Conservation (phyloP, 2,797 vertebrate species). For the Anguilla obscura region DNA sequence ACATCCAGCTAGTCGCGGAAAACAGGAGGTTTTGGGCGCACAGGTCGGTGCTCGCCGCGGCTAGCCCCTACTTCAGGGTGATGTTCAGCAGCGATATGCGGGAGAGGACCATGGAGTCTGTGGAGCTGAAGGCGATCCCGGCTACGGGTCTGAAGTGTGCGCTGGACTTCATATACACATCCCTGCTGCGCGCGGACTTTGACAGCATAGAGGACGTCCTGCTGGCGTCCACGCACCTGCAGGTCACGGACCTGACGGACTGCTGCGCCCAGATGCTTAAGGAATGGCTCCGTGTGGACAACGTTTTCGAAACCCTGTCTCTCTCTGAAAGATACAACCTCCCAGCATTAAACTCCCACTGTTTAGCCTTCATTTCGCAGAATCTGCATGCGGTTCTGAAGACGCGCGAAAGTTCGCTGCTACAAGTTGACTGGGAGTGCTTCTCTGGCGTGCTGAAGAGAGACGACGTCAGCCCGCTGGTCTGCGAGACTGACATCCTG, state of each 20-base stretch:
- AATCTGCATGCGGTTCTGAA: conserved; percentile 28
- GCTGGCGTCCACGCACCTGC: conserved; percentile 35
- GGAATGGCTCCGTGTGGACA: conserved; percentile 30
- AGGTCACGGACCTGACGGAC: conserved; percentile 32
- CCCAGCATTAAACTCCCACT: not conserved
- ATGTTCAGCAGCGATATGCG: conserved; percentile 38
- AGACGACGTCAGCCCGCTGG: conserved; percentile 31
- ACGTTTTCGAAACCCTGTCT: conserved; percentile 29
- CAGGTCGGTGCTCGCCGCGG: conserved; percentile 35
- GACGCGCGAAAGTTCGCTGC: conserved; percentile 16
- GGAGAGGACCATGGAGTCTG: conserved; percentile 36
- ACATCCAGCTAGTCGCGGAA: conserved; percentile 35
- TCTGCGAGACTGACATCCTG: conserved; percentile 32
- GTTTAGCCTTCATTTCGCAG: conserved; percentile 28
- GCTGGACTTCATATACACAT: conserved; percentile 38
- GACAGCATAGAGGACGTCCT: conserved; percentile 37
- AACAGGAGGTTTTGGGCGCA: conserved; percentile 34
- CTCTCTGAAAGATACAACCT: conserved; percentile 35
- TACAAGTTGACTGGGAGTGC: conserved; percentile 29
- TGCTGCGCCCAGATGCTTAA: conserved; percentile 35
- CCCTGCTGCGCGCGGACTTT: conserved; percentile 29
- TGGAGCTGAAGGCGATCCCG: conserved; percentile 37
- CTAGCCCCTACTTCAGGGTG: conserved; percentile 38
- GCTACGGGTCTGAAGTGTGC: conserved; percentile 32
- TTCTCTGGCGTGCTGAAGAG: conserved; percentile 30